These are phyloP conservation scores for Diuraphis noxia DNA, from an alignment of 1,140 invertebrate species.

Conservation along the genomic window DNA sequence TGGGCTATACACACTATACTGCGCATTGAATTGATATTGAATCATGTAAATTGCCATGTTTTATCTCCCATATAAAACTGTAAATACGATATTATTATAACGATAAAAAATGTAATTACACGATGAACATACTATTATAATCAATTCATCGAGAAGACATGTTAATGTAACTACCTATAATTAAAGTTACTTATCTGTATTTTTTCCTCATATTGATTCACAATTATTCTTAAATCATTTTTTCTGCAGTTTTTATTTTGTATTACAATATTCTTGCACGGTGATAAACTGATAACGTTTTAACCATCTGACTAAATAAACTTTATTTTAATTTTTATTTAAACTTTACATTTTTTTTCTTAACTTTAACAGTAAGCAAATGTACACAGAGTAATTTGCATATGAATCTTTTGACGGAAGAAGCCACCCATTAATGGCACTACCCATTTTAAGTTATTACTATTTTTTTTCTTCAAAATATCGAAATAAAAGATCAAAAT, in stretches of 20 bases:
- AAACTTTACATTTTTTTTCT: no score
- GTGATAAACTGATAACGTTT: not conserved
- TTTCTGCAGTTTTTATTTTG: not conserved
- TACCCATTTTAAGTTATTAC: no score
- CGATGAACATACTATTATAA: not conserved
- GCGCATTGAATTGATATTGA: not conserved
- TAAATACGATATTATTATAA: not conserved
- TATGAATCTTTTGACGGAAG: no score
- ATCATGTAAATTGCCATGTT: constrained; percentile 28
- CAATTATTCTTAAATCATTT: not conserved
- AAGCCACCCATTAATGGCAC: no score
- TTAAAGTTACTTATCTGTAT: not conserved
- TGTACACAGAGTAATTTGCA: no score
- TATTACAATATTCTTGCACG: not conserved
- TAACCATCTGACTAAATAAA: not conserved
- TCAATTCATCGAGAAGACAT: not conserved
- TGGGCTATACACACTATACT: not conserved
- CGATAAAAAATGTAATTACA: constrained; percentile 29
- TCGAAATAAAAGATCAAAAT: no score
- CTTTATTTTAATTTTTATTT: no score
- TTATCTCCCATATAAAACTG: not conserved
- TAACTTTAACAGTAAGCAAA: no score
- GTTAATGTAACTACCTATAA: not conserved
- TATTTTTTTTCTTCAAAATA: no score
- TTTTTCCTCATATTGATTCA: not conserved